phyloP scores from a whole-genome alignment of 2,113 vertebrate genomes.

The Loxodonta africana region DNA sequence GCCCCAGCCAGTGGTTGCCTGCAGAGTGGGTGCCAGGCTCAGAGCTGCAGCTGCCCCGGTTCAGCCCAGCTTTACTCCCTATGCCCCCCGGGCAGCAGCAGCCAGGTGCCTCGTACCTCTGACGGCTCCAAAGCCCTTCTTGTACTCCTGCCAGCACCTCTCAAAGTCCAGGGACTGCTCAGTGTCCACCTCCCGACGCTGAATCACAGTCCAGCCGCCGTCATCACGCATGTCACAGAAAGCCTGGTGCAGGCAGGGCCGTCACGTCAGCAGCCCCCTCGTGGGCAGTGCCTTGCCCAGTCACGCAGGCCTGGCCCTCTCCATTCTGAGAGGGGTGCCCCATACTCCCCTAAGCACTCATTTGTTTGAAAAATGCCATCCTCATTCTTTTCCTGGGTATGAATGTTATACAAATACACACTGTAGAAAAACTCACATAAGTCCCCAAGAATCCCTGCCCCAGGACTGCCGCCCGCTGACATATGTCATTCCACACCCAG shows the following conservation, averaged over 20 bases:
- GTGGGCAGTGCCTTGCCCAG: neutral
- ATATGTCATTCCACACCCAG: accelerated
- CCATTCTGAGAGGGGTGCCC: neutral
- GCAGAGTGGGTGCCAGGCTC: neutral
- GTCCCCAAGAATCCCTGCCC: neutral
- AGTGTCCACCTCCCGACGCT: neutral
- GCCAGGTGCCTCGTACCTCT: neutral
- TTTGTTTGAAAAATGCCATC: neutral
- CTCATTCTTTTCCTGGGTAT: neutral
- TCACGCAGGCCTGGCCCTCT: neutral
- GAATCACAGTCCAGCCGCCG: neutral
- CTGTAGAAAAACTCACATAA: too few species aligned
- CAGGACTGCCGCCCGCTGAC: accelerated
- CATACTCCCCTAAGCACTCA: neutral
- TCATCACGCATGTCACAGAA: neutral
- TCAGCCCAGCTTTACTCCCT: neutral
- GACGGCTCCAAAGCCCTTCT: neutral
- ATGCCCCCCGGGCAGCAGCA: neutral
- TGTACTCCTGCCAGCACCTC: conserved; percentile 22
- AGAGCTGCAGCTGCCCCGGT: neutral
- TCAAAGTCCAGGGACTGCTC: neutral
- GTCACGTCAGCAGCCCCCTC: accelerated
- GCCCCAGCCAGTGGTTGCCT: conserved; percentile 49
- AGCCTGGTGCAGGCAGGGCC: neutral
- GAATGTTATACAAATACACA: neutral